A percentile compares a stretch with the other conserved stretches of the same genome.
phyloP scores from a whole-genome alignment of 2,888 invertebrate genomes.

The Thymelicus lineola region DNA sequence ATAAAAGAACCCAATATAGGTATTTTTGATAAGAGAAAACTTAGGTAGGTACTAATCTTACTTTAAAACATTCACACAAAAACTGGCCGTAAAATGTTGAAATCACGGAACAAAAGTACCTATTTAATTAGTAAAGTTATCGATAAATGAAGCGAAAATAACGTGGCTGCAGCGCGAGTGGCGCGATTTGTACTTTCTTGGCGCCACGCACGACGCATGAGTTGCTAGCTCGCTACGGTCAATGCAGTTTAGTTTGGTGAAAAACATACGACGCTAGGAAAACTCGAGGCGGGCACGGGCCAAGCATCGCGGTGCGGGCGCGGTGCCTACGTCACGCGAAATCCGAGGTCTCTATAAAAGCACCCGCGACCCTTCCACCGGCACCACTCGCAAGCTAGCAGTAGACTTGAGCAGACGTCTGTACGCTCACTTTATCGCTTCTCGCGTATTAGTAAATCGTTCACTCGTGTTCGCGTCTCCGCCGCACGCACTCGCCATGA shows the following conservation, averaged over 20 bases:
- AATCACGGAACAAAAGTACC: not conserved
- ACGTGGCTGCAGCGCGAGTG: not conserved
- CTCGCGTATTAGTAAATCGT: constrained; percentile 60
- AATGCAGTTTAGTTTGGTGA: constrained; percentile 61
- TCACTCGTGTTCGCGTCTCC: constrained; percentile 67
- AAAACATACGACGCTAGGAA: constrained; percentile 65
- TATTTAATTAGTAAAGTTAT: not conserved
- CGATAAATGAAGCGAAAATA: constrained; percentile 18
- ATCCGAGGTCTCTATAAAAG: constrained; percentile 81
- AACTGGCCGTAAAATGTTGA: not conserved
- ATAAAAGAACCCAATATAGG: too few relatives aligned
- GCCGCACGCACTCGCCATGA: constrained; percentile 70
- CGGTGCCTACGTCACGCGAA: constrained; percentile 71
- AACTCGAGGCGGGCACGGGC: constrained; percentile 57
- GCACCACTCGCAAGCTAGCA: constrained; percentile 73
- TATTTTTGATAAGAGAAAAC: too few relatives aligned
- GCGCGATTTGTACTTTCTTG: constrained; percentile 19
- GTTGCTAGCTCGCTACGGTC: constrained; percentile 48
- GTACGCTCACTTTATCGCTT: constrained; percentile 65
- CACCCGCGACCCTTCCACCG: constrained; percentile 70
- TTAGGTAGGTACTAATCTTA: too few relatives aligned
- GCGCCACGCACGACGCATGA: constrained; percentile 37
- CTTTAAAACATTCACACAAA: too few relatives aligned
- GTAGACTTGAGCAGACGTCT: constrained; percentile 65
- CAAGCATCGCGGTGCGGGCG: constrained; percentile 53